Evolutionary conservation across 2,888 invertebrate species (phyloP), one percentile per base, ranked within the genome.

Genomic region (Drosophila bunnanda): DNA sequence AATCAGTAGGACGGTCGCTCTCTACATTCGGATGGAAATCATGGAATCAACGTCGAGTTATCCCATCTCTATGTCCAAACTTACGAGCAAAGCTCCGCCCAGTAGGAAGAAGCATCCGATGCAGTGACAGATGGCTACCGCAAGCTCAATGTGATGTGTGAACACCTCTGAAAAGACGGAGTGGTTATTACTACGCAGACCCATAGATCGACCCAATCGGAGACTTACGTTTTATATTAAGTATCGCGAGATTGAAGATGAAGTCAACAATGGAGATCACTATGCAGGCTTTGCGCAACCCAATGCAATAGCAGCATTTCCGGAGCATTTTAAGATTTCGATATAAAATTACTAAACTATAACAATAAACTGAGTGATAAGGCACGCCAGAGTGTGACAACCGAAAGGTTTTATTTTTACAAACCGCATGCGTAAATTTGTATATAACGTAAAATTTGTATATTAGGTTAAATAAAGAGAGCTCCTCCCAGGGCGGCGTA

Each of bases 401-500:
- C 36, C 50, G 5, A 41, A 65, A 52, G 50, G 52, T 28, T 61
- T 75, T 74, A 55, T 52, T 44, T 10, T 22, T 17, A 43, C 12
- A 2, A 38, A 15, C 15, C 22, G 13, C 22, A 25, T 44, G 25
- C 44, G 22, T 22, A 43, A 15, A 22, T 20, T 41, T 39, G 17
- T 9, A 39, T 4, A 17, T 17, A 34, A 30, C 1, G 32, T 46
- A 17, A 13, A 48, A 64, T 48, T 48, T 50, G 10, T 17, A 15
- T 48, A 28, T 20, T 9, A 25, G 38, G 6, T 72, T 46, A 83
- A 46, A 88, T 68, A 20, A 88, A 79, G 2, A 88, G 62, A n/a
- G 68, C 36, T 9, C 89, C 84, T 0, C 89, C 84, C 4, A 85
- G 66, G 2, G 85, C 85, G 17, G 85, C 89, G 56, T 85, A 85